A percentile compares a stretch with the other conserved stretches of the same genome.
phyloP scores from a whole-genome alignment of 2,888 invertebrate species.

The Scrobipalpa atriplicella region DNA sequence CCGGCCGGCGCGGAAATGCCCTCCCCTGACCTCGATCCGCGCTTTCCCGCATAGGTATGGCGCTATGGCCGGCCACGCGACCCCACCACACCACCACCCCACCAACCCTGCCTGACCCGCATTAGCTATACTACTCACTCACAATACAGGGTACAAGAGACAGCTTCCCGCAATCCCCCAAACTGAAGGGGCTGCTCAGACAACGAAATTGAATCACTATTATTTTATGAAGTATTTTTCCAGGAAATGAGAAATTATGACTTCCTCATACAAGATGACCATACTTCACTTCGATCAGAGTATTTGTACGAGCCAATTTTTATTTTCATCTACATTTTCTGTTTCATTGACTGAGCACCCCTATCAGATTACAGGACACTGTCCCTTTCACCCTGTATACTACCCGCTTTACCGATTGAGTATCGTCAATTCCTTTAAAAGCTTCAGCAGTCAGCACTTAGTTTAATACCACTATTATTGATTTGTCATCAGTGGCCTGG shows the following conservation, averaged over 20 bases:
- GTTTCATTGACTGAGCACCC: too few relatives aligned
- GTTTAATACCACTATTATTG: constrained; percentile 23
- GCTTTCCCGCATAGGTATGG: constrained; percentile 51
- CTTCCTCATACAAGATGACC: too few relatives aligned
- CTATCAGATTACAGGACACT: not conserved
- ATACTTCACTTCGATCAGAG: too few relatives aligned
- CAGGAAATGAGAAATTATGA: too few relatives aligned
- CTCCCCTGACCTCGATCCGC: constrained; percentile 34
- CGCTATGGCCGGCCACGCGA: constrained; percentile 32
- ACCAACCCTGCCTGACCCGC: not conserved
- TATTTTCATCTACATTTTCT: too few relatives aligned
- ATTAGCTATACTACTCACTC: not conserved
- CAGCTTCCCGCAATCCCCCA: too few relatives aligned
- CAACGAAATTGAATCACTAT: too few relatives aligned
- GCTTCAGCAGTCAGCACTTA: constrained; percentile 13
- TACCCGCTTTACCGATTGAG: not conserved
- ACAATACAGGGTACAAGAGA: not conserved
- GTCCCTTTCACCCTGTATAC: not conserved
- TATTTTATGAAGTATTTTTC: too few relatives aligned
- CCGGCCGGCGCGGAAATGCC: constrained; percentile 40
- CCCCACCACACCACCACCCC: constrained; percentile 33
- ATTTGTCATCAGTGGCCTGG: constrained; percentile 29
- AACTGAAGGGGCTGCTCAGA: too few relatives aligned
- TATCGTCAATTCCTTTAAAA: constrained; percentile 4
- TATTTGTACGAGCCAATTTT: too few relatives aligned